Percentiles rank a stretch among this genome's conserved stretches.
Conservation (phyloP, 2,797 vertebrate genomes). For the Echeneis naucrates region DNA sequence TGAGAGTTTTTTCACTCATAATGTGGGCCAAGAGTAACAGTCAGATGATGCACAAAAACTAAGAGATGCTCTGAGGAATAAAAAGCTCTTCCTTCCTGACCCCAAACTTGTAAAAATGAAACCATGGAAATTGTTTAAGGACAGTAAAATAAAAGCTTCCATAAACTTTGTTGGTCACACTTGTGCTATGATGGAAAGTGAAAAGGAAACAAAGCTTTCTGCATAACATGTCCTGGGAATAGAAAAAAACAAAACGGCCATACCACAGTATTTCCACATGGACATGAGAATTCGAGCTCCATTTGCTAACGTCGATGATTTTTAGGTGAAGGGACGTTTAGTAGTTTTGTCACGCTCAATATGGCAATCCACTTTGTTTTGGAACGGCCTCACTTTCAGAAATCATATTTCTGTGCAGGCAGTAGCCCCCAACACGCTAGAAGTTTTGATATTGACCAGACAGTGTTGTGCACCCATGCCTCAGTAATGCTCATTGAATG, state of each 20-base stretch:
- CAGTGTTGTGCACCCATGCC: constrained; percentile 31
- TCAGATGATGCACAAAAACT: constrained; percentile 69
- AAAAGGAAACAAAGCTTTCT: constrained; percentile 56
- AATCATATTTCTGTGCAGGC: constrained; percentile 57
- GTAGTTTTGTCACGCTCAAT: constrained; percentile 65
- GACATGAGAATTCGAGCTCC: constrained; percentile 52
- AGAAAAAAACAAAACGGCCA: constrained; percentile 47
- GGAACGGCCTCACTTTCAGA: constrained; percentile 15
- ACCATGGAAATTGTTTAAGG: constrained; percentile 62
- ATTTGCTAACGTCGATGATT: constrained; percentile 38
- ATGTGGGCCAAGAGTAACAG: constrained; percentile 83
- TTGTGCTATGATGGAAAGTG: constrained; percentile 36
- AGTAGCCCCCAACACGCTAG: constrained; percentile 8
- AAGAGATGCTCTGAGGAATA: constrained; percentile 69
- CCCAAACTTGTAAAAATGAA: constrained; percentile 65
- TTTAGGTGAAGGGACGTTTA: constrained; percentile 60
- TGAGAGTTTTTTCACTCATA: constrained; percentile 82
- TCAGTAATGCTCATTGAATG: constrained; percentile 50
- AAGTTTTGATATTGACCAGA: constrained; percentile 64
- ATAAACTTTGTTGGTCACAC: constrained; percentile 36
- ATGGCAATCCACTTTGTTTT: constrained; percentile 55
- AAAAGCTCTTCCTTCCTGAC: constrained; percentile 79
- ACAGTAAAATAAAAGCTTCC: constrained; percentile 54
- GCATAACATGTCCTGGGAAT: constrained; percentile 59
- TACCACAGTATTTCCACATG: constrained; percentile 49